Base-by-base conservation (phyloP, 2,888 invertebrate species). In the Brenthis hecate region DNA sequence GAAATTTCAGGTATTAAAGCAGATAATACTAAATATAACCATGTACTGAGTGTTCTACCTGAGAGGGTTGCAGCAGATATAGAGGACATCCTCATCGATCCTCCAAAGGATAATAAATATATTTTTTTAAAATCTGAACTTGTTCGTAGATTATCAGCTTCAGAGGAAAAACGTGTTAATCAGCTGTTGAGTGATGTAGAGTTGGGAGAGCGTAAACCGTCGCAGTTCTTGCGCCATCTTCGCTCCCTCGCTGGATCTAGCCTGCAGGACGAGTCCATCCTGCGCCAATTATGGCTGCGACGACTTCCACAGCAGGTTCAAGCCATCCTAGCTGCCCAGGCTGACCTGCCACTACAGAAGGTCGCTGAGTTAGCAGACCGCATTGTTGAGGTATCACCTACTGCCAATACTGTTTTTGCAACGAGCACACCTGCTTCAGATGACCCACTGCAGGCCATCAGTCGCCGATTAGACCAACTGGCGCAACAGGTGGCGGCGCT, bases 151-250 rank as follows among this genome's bases (percentile, higher is more conserved):
- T 28, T 74, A 6, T 73, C 72, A 8, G 50, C 50, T 13, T 71
- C 74, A 13, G 53, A 62, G 11, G 63, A 69, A n/a, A 65, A 74
- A 4, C 36, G 55, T 13, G 58, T 72, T 6, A 48, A 65, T 1
- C 70, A 67, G 14, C 54, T 72, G 6, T 47, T 73, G 1, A 56
- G 51, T 11, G 64, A 63, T 0, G 74, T 72, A 28, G 62, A 72
- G 14, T 13, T 74, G 3, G 72, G 71, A 13, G 73, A 73, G 56
- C 23, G 72, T 19, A 69, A 69, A 36, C 72, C 70, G 5, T 65
- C 67, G 0, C 23, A 23, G 11, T 72, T 74, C 47, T 56, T 70
- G 4, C 68, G 70, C 0, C 71, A 72, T 16, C 23, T 72, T 2
- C 60, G 56, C 11, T 63, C 61, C n/a, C 53, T 68, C 2, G 69